A percentile compares a stretch with the other conserved stretches of the same genome.
Conservation (phyloP, 1,140 invertebrate species). For the Drosophila sproati region DNA sequence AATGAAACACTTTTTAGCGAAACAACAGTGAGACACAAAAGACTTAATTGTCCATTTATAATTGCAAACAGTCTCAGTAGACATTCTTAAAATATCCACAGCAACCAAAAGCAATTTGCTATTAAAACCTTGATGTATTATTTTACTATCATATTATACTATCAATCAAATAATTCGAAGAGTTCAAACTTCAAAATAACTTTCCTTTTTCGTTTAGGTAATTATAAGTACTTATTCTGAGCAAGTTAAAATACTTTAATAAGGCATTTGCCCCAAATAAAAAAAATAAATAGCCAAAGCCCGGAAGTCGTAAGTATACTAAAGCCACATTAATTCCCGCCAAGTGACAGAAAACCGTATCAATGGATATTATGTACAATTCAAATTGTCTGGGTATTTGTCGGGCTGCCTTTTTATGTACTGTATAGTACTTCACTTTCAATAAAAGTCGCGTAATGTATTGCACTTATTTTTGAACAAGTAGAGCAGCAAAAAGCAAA, state of each 20-base stretch:
- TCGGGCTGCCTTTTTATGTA: constrained; percentile 14
- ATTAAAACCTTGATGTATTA: too few species aligned
- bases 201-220: background rate
- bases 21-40: too few species aligned
- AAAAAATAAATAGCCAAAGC: background rate
- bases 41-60: too few species aligned
- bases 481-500: constrained; percentile 40
- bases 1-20: background rate
- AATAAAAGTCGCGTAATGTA: constrained; percentile 36
- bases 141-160: too few species aligned
- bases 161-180: too few species aligned
- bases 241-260: background rate
- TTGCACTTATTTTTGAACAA: constrained; percentile 42
- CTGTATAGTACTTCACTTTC: constrained; percentile 31
- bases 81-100: too few species aligned
- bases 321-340: constrained; percentile 10
- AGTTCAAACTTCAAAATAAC: too few species aligned
- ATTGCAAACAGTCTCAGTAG: too few species aligned
- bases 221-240: background rate
- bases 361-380: constrained; percentile 17
- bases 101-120: too few species aligned
- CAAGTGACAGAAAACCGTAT: constrained; percentile 12
- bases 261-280: background rate
- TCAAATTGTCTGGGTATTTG: constrained; percentile 20
- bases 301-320: constrained; percentile 9